A percentile compares a stretch with the other conserved stretches of the same genome.
Conservation (phyloP, 1,140 invertebrate species). For the Trichonephila inaurata region DNA sequence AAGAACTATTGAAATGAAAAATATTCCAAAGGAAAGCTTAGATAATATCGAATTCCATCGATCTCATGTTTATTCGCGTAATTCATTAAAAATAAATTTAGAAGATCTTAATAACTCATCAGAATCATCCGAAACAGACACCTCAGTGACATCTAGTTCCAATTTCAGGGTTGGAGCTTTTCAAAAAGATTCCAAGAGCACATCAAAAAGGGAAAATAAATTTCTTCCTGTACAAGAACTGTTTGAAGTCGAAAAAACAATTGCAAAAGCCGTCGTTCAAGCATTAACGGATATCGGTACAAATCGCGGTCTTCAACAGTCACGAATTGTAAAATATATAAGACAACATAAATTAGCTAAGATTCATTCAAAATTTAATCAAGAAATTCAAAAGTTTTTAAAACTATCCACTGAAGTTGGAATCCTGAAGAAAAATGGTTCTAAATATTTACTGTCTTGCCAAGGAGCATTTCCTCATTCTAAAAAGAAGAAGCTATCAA, state of each 20-base stretch:
- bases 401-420: background rate
- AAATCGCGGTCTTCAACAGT: background rate
- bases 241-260: conserved; percentile 7
- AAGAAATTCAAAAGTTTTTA: conserved; percentile 32
- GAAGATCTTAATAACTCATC: background rate
- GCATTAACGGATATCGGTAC: background rate
- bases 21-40: background rate
- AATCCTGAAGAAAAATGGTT: background rate
- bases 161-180: background rate
- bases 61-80: background rate
- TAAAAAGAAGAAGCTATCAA: background rate
- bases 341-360: background rate
- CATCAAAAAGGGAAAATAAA: no score
- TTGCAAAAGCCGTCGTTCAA: background rate
- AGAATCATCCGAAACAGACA: background rate
- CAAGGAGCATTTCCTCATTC: background rate
- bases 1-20: background rate
- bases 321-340: conserved; percentile 31
- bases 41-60: background rate
- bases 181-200: background rate
- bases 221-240: background rate
- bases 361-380: conserved; percentile 15
- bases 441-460: background rate
- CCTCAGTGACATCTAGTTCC: background rate
- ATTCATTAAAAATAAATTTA: background rate